A percentile compares a stretch with the other conserved stretches of the same genome.
These are phyloP conservation scores for Coregonus sp. DNA, from an alignment of 2,797 vertebrate species.

Conservation along the genomic window DNA sequence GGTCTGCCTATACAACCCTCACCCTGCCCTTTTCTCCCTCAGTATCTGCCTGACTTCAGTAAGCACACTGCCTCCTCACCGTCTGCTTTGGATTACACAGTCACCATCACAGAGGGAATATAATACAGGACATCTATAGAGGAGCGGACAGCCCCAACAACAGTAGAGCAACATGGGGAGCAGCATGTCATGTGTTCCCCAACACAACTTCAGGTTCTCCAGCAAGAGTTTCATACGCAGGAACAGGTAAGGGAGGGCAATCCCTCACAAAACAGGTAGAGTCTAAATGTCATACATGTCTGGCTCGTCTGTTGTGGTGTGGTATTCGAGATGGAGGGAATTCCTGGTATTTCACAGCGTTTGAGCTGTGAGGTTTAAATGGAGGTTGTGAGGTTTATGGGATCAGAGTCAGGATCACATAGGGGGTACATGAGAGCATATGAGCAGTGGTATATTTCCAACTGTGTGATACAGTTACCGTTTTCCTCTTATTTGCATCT, in stretches of 20 bases:
- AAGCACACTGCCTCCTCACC: slow-evolving; percentile 14
- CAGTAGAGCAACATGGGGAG: slow-evolving; percentile 75
- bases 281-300: slow-evolving; percentile 28
- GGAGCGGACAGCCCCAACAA: slow-evolving; percentile 36
- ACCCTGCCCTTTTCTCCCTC: slow-evolving; percentile 54
- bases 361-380: slow-evolving; percentile 44
- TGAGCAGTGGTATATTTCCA: slow-evolving; percentile 46
- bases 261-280: slow-evolving; percentile 12
- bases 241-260: slow-evolving; percentile 74
- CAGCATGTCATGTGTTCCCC: slow-evolving; percentile 82
- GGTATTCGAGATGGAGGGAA: slow-evolving; percentile 61
- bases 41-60: slow-evolving; percentile 59
- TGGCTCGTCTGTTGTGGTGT: slow-evolving; percentile 19
- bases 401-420: slow-evolving; percentile 55
- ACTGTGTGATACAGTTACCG: slow-evolving; percentile 68
- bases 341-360: slow-evolving; percentile 57
- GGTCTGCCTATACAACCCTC: slow-evolving; percentile 50
- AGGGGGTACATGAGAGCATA: slow-evolving; percentile 47
- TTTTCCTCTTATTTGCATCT: slow-evolving; percentile 62
- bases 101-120: slow-evolving; percentile 48
- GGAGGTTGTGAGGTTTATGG: slow-evolving; percentile 55
- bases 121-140: slow-evolving; percentile 30
- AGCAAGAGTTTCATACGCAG: slow-evolving; percentile 82
- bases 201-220: slow-evolving; percentile 80
- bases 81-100: slow-evolving; percentile 61